phyloP scores from a whole-genome alignment of 2,888 invertebrate genomes.

The Chironomus tentans region DNA sequence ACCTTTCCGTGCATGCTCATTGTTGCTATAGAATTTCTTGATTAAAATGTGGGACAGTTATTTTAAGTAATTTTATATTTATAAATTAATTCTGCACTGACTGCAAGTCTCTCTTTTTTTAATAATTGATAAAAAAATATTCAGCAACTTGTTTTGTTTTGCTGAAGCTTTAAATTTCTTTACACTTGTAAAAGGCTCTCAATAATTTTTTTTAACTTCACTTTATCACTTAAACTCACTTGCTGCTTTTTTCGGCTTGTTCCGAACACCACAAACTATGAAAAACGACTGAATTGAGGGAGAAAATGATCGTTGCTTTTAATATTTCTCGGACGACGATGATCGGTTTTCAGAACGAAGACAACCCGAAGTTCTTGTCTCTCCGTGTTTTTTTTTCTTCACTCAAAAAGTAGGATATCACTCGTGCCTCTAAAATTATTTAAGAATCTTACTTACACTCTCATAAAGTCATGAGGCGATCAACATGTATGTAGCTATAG shows the following conservation, averaged over 20 bases:
- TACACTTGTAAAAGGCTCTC: neutral
- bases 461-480: no score
- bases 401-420: no score
- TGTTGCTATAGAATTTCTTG: neutral
- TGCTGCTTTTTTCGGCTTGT: neutral
- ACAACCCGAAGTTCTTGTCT: neutral
- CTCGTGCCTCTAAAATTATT: no score
- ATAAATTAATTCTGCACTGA: neutral
- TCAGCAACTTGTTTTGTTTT: neutral
- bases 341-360: neutral
- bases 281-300: neutral
- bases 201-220: neutral
- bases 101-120: neutral
- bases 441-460: no score
- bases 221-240: neutral
- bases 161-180: neutral
- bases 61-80: neutral
- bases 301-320: neutral
- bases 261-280: neutral
- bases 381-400: neutral
- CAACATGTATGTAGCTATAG: no score
- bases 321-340: neutral
- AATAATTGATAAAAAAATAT: neutral
- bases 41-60: no score
- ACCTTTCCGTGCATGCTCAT: slow-evolving; percentile 1